phyloP scores from a whole-genome alignment of 2,888 invertebrate species.

The Julus scanicus region DNA sequence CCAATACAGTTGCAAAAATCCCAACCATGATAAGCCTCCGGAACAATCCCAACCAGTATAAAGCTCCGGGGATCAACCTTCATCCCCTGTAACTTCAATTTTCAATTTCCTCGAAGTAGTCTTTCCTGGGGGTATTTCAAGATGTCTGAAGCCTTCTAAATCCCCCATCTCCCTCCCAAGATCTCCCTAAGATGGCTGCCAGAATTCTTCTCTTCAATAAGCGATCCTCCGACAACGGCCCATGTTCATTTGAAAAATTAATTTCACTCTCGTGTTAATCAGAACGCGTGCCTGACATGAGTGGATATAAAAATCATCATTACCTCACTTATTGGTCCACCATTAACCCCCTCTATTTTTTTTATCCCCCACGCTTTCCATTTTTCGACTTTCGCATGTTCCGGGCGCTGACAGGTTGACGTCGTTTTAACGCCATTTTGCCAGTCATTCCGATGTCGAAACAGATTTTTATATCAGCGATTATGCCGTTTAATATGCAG shows the following conservation, averaged over 20 bases:
- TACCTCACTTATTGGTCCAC: neutral
- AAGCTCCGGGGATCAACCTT: no score
- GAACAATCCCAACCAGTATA: neutral
- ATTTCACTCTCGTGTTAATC: no score
- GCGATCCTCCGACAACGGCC: neutral
- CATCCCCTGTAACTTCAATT: no score
- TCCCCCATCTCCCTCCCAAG: no score
- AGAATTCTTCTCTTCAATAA: neutral
- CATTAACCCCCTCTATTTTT: neutral
- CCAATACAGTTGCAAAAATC: neutral
- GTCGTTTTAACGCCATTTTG: neutral
- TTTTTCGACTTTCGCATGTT: neutral
- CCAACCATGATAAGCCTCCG: neutral
- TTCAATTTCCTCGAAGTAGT: no score
- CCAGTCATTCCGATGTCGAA: neutral
- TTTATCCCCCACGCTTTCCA: neutral
- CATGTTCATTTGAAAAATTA: neutral
- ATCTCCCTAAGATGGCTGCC: neutral
- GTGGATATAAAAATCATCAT: no score
- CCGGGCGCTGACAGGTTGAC: neutral
- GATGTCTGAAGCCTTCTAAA: no score
- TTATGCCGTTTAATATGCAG: slow-evolving; percentile 38
- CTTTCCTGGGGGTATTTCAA: no score
- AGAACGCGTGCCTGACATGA: no score
- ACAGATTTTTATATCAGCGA: slow-evolving; percentile 12